phyloP scores from a whole-genome alignment of 2,113 vertebrate species.

The Poeciliopsis occidentalis region DNA sequence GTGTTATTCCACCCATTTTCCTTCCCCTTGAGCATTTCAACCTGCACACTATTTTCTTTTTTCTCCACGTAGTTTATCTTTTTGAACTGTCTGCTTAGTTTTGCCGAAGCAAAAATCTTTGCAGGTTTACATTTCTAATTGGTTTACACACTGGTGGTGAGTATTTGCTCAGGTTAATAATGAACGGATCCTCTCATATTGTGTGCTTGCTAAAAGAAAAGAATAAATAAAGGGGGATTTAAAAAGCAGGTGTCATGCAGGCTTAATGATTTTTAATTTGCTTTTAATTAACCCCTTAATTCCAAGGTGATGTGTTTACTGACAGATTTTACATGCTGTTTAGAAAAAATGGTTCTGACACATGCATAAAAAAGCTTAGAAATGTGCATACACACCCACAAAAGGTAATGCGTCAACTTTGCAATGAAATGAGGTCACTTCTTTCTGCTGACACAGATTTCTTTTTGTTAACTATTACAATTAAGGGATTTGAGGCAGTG shows the following conservation, averaged over 20 bases:
- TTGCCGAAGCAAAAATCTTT: conserved; percentile 45
- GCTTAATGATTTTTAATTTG: conserved; percentile 80
- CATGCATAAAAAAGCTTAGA: conserved; percentile 23
- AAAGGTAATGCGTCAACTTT: conserved; percentile 66
- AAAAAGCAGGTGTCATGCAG: conserved; percentile 77
- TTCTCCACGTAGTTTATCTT: conserved; percentile 64
- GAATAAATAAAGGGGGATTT: conserved; percentile 63
- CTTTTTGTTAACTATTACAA: conserved; percentile 76
- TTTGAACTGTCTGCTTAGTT: conserved; percentile 68
- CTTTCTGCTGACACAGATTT: conserved; percentile 53
- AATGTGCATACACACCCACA: conserved; percentile 21
- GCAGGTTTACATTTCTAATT: conserved; percentile 77
- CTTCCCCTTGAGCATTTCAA: conserved; percentile 64
- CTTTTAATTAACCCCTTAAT: conserved; percentile 81
- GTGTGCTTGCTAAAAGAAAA: conserved; percentile 64
- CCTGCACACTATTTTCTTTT: conserved; percentile 63
- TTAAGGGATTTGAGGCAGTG: conserved; percentile 75
- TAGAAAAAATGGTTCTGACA: conserved; percentile 60
- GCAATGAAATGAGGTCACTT: conserved; percentile 43
- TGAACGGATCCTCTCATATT: conserved; percentile 64
- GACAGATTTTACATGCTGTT: conserved; percentile 26
- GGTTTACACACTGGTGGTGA: conserved; percentile 68
- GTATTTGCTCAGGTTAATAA: conserved; percentile 80
- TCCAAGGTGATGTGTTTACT: conserved; percentile 61
- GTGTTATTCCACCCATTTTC: conserved; percentile 64